A percentile compares a stretch with the other conserved stretches of the same genome.
phyloP scores from a whole-genome alignment of 1,140 invertebrate species.

The Hydropsyche tenuis region DNA sequence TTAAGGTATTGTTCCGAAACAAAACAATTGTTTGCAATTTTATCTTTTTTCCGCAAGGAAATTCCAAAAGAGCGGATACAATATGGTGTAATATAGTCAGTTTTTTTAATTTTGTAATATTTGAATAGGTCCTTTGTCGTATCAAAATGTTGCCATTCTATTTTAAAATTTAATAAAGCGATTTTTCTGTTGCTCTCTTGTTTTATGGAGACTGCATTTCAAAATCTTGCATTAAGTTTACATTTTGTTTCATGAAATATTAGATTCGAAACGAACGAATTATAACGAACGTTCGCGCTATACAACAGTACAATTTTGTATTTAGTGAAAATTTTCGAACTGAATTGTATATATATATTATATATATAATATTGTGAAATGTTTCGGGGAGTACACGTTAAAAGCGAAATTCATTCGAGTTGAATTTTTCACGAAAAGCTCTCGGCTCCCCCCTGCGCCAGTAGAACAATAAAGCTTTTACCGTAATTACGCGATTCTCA shows the following conservation, averaged over 20 bases:
- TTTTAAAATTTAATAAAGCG: constrained; percentile 5
- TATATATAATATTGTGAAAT: no score
- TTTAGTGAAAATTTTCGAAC: no score
- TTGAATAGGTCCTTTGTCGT: constrained; percentile 19
- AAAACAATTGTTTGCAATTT: no score
- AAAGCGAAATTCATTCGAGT: constrained; percentile 10
- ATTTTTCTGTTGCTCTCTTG: not conserved
- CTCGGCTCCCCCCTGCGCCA: not conserved
- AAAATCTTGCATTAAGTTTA: no score
- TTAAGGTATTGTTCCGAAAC: no score
- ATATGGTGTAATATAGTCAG: not conserved
- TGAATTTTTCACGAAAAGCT: constrained; percentile 21
- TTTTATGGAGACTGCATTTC: no score
- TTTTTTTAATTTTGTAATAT: constrained; percentile 1
- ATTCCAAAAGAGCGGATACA: not conserved
- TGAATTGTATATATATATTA: not conserved
- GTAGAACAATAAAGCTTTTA: constrained; percentile 18
- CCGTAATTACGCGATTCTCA: constrained; percentile 18
- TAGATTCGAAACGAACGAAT: not conserved
- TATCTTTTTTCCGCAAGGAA: not conserved
- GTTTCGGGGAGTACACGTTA: not conserved
- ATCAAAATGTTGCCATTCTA: not conserved
- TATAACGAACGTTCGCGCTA: not conserved
- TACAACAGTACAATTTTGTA: no score
- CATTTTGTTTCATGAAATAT: no score